Evolutionary conservation across 2,797 vertebrate species (phyloP), one percentile per base, ranked within the genome.

Genomic region (Schizopygopsis pylzovi): DNA sequence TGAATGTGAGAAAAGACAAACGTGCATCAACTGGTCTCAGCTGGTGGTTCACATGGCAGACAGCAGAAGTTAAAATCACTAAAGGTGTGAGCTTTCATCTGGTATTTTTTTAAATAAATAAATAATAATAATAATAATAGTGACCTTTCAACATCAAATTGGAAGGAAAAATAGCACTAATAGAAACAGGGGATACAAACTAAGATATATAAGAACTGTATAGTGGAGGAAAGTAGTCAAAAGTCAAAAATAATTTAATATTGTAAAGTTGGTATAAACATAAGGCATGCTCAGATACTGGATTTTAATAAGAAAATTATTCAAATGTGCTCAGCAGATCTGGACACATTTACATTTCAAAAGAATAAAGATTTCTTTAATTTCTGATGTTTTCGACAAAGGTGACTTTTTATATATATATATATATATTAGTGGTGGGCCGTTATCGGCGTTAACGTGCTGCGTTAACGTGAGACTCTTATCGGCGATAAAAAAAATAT

Each of bases 231-330:
- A n/a, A 56, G 88, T 91, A 91, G 92, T 91, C 94, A 91, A 91
- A 91, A 93, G 93, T 93, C 92, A 89, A 96, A 94, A 94, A 91
- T 92, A 73, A 90, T 95, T 95, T 96, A 95, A 96, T 95, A 96
- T 92, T 89, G 93, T 92, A 92, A 95, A 95, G 88, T 93, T 91
- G 84, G 81, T 93, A 94, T 94, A 94, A 96, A 95, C 91, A 39
- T 91, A 90, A 91, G 90, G 83, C 88, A 94, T 92, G 92, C 91
- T 93, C 93, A 95, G 91, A 95, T 92, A 95, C 90, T 96, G 92
- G 92, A 94, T 96, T 96, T 95, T 96, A 97, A 97, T 96, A 95
- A 96, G 95, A 95, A 94, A 95, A 95, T 95, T 95, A 95, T 97
- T 97, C 94, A 96, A 97, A 97, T 96, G 92, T 94, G 93, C 95